Base-by-base conservation (phyloP, 2,113 vertebrate genomes). In the Lota lota region DNA sequence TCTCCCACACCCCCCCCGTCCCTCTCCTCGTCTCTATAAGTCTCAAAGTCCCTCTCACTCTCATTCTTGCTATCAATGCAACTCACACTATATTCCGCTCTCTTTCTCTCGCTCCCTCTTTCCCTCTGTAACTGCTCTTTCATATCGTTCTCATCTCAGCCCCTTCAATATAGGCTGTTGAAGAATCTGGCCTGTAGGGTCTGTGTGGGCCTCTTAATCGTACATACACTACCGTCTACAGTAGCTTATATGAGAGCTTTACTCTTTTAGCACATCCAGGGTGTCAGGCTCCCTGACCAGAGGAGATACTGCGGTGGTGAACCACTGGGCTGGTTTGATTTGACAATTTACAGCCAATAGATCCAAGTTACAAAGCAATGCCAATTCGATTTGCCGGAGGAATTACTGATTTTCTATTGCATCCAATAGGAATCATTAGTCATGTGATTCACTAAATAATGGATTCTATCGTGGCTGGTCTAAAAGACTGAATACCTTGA, bases 401-500 rank as follows among this genome's bases (percentile, higher is more conserved):
- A 82, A 79, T 51, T 74, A 72, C 40, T 57, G 73, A 78, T 85
- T 82, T 83, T 78, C 77, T 79, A 83, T 85, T 85, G 79, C 69
- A 59, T 77, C 51, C 66, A 70, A 76, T 83, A 77, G 69, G 76
- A 85, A 74, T 83, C 80, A 83, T 87, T 84, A 77, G 68, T 75
- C 69, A 73, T 81, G 74, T 78, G 76, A 87, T 85, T 85, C 76
- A 61, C 66, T 81, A 47, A 68, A 77, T 85, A 85, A 80, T 84
- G 72, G 73, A 86, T 89, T 83, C 82, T 70, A 63, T 66, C 60
- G 63, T 70, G 70, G 63, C 68, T 51, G 60, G 17, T 18, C 68
- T 69, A 66, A 82, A 56, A n/a, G 17, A 17, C 53, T 77, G 1
- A 69, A 76, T 71, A 63, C 59, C 74, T 78, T 73, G 36, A 60